Evolutionary conservation across 35 echinoderm and acorn worm species (phyloP).

Genomic region (Hemicentrotus pulcherrimus): DNA sequence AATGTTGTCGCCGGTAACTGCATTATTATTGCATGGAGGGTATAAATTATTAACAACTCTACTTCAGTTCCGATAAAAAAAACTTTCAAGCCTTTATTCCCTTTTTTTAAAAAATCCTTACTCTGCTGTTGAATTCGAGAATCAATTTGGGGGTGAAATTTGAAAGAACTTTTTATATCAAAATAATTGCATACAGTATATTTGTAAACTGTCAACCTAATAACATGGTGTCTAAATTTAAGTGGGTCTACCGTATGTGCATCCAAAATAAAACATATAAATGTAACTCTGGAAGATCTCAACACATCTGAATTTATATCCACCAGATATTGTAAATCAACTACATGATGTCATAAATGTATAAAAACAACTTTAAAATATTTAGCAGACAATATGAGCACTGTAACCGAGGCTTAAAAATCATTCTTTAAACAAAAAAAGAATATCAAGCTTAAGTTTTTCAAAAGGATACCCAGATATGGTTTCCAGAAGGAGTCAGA

Average conservation of each 20-base stretch:
- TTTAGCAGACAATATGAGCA: not conserved
- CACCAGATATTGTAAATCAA: not conserved
- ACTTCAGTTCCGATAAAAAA: not conserved
- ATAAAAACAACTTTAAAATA: not conserved
- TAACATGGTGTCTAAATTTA: too few relatives aligned
- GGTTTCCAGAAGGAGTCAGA: slow-evolving; percentile 88
- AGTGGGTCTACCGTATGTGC: too few relatives aligned
- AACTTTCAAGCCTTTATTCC: too few relatives aligned
- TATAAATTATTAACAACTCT: not conserved
- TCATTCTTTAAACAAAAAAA: not conserved
- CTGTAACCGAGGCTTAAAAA: not conserved
- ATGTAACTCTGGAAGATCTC: too few relatives aligned
- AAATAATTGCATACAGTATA: too few relatives aligned
- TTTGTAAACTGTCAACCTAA: too few relatives aligned
- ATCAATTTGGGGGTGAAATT: too few relatives aligned
- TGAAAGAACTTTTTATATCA: too few relatives aligned
- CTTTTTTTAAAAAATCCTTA: too few relatives aligned
- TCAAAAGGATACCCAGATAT: slow-evolving; percentile 85
- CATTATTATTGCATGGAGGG: not conserved
- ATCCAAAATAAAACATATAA: too few relatives aligned
- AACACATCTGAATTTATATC: not conserved
- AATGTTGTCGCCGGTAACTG: not conserved
- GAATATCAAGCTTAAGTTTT: not conserved
- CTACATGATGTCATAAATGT: not conserved
- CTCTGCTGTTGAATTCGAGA: too few relatives aligned